phyloP scores from a whole-genome alignment of 2,113 vertebrate genomes.

The Rhineura floridana region DNA sequence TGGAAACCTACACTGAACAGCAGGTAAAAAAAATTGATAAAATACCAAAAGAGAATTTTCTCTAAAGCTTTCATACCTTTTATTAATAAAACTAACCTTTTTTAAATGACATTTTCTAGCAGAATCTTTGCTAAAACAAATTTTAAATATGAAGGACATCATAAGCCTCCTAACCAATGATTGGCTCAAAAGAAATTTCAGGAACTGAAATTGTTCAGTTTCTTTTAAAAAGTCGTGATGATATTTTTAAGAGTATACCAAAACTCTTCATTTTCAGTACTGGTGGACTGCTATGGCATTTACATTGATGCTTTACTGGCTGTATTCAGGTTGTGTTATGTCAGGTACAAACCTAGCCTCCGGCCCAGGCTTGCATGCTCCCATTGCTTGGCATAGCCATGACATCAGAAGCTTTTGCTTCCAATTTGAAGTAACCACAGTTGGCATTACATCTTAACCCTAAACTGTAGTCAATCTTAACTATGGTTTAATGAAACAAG shows the following conservation, averaged over 20 bases:
- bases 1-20: too few relatives aligned
- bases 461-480: not conserved
- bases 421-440: not conserved
- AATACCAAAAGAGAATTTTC: slow-evolving; percentile 19
- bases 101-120: not conserved
- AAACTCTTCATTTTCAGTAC: not conserved
- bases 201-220: not conserved
- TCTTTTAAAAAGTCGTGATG: not conserved
- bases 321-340: not conserved
- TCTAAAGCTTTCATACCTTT: not conserved
- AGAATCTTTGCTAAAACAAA: not conserved
- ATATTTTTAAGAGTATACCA: not conserved
- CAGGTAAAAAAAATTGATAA: too few relatives aligned
- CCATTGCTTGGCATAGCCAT: not conserved
- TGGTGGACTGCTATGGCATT: not conserved
- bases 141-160: not conserved
- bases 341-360: not conserved
- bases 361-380: not conserved
- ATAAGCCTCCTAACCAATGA: not conserved
- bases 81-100: not conserved
- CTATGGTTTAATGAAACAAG: not conserved
- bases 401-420: not conserved
- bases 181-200: not conserved
- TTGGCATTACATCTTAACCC: not conserved
- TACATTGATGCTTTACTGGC: not conserved